Conservation (phyloP, 2,888 invertebrate species). For the Xanthorhoe spadicearia region DNA sequence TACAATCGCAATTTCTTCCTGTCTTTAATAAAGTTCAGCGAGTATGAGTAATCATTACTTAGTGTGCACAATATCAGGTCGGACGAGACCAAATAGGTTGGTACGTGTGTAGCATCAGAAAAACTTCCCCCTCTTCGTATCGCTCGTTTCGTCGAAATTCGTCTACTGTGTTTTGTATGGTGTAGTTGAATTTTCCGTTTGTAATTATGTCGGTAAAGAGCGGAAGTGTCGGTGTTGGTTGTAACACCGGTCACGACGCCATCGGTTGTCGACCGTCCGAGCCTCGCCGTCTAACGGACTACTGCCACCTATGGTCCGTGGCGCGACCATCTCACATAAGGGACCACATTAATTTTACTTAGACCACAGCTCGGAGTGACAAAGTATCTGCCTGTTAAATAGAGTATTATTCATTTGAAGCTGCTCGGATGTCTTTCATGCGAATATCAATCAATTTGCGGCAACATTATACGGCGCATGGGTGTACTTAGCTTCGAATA, state of each 20-base stretch:
- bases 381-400: constrained; percentile 25
- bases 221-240: constrained; percentile 78
- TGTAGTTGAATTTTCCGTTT: constrained; percentile 80
- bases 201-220: constrained; percentile 75
- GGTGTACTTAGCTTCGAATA: neutral
- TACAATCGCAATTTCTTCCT: constrained; percentile 83
- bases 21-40: constrained; percentile 80
- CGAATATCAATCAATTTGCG: constrained; percentile 17
- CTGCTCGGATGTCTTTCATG: constrained; percentile 12
- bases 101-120: constrained; percentile 73
- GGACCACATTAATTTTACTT: constrained; percentile 55
- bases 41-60: constrained; percentile 80
- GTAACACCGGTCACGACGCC: constrained; percentile 75
- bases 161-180: constrained; percentile 68
- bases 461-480: constrained; percentile 10
- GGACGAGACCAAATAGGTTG: constrained; percentile 77
- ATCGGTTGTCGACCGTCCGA: constrained; percentile 69
- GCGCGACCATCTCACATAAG: constrained; percentile 68
- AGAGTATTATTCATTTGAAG: constrained; percentile 17
- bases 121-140: constrained; percentile 14
- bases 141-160: constrained; percentile 66
- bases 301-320: constrained; percentile 66
- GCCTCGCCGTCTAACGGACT: constrained; percentile 71
- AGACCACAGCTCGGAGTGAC: constrained; percentile 28
- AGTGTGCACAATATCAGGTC: constrained; percentile 78